These are phyloP conservation scores for Aproaerema taeniolella DNA, from an alignment of 2,888 invertebrate genomes.

Conservation along the genomic window DNA sequence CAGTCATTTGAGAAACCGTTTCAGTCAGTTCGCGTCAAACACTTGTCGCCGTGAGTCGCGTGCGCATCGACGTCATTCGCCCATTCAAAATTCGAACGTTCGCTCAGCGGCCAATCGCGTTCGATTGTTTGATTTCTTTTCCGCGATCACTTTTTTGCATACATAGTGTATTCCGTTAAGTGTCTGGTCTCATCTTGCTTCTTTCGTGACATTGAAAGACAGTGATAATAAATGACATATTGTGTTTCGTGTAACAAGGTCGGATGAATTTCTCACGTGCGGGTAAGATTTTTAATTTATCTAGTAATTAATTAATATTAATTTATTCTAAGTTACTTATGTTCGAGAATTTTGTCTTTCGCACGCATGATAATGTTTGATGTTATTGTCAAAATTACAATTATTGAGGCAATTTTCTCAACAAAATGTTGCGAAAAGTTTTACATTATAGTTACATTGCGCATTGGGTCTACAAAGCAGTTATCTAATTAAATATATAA, in stretches of 20 bases:
- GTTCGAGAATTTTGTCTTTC: too few relatives aligned
- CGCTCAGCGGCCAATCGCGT: conserved; percentile 58
- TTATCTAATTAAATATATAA: too few relatives aligned
- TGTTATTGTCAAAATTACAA: too few relatives aligned
- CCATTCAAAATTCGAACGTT: conserved; percentile 60
- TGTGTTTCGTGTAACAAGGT: conserved; percentile 38
- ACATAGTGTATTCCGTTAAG: conserved; percentile 57
- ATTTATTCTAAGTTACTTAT: conserved; percentile 34
- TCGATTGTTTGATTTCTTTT: conserved; percentile 63
- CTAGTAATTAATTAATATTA: conserved; percentile 38
- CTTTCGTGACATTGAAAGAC: conserved; percentile 56
- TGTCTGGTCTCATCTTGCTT: conserved; percentile 57
- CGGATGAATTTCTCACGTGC: conserved; percentile 63
- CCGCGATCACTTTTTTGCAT: conserved; percentile 52
- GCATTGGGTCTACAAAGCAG: too few relatives aligned
- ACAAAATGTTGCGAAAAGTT: too few relatives aligned
- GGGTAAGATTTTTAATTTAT: conserved; percentile 52
- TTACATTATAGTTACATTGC: too few relatives aligned
- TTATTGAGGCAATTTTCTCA: too few relatives aligned
- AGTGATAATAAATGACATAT: conserved; percentile 23
- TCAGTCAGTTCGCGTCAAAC: conserved; percentile 63
- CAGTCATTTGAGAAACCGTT: conserved; percentile 63
- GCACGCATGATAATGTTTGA: too few relatives aligned
- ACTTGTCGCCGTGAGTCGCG: conserved; percentile 51
- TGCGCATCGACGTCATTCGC: conserved; percentile 39